Conservation (phyloP, 1,140 invertebrate genomes). For the Drosophila busckii region DNA sequence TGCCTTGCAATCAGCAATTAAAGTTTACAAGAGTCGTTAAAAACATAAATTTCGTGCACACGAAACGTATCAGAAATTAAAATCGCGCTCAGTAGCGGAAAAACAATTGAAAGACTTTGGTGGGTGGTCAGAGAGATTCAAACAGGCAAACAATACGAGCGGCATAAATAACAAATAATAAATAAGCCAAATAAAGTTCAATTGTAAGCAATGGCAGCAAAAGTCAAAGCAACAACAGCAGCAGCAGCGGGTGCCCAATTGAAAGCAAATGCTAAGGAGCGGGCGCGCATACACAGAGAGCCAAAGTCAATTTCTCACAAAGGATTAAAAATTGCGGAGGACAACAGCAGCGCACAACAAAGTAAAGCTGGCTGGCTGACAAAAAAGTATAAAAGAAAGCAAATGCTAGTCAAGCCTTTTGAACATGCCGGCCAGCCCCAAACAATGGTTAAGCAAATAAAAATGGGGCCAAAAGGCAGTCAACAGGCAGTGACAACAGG, state of each 20-base stretch:
- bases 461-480: conserved; percentile 12
- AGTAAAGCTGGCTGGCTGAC: neutral
- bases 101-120: conserved; percentile 31
- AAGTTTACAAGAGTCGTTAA: conserved; percentile 56
- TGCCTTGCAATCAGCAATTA: conserved; percentile 53
- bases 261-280: conserved; percentile 28
- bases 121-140: neutral
- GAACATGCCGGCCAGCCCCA: conserved; percentile 21
- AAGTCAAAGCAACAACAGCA: conserved; percentile 37
- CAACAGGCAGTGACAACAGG: conserved; percentile 33
- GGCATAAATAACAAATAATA: conserved; percentile 63
- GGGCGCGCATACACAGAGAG: neutral
- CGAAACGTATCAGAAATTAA: conserved; percentile 60
- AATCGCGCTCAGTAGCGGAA: conserved; percentile 27
- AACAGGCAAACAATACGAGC: conserved; percentile 38
- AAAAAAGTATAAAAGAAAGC: conserved; percentile 8
- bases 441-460: conserved; percentile 37
- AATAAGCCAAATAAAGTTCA: conserved; percentile 56
- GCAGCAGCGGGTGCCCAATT: no score
- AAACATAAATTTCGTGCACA: conserved; percentile 47
- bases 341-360: neutral
- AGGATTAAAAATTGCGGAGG: conserved; percentile 47
- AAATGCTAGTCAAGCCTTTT: conserved; percentile 20
- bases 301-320: conserved; percentile 60
- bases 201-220: conserved; percentile 44